Percentiles rank a stretch among this genome's conserved stretches.
phyloP scores from a whole-genome alignment of 2,888 invertebrate genomes.

The Amphipyra tragopoginis region DNA sequence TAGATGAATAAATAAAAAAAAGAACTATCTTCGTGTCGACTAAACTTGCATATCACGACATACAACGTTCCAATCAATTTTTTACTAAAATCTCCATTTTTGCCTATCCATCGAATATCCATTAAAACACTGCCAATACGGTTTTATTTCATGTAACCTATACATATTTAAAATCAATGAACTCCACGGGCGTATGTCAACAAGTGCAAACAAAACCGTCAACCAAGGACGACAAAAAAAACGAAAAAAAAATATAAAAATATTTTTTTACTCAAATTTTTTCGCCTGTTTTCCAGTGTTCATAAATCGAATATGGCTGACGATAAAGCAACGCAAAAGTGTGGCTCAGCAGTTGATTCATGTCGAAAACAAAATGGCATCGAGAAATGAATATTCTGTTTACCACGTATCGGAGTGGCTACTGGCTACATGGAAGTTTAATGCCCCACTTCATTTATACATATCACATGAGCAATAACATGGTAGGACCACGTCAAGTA shows the following conservation, averaged over 20 bases:
- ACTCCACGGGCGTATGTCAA: conserved; percentile 35
- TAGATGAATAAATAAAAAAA: too few relatives aligned
- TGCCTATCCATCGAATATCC: conserved; percentile 3
- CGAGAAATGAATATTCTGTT: too few relatives aligned
- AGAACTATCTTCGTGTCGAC: too few relatives aligned
- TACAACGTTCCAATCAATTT: too few relatives aligned
- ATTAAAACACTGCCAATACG: conserved; percentile 19
- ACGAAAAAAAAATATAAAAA: background rate
- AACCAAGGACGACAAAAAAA: background rate
- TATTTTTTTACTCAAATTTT: background rate
- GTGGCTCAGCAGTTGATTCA: conserved; percentile 7
- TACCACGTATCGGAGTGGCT: too few relatives aligned
- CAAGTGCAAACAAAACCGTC: conserved; percentile 23
- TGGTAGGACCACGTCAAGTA: too few relatives aligned
- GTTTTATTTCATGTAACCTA: conserved; percentile 36
- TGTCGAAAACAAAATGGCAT: too few relatives aligned
- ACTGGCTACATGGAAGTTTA: too few relatives aligned
- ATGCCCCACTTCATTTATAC: too few relatives aligned
- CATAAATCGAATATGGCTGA: conserved; percentile 46
- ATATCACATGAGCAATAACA: too few relatives aligned
- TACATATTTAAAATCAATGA: conserved; percentile 58
- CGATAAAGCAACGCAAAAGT: conserved; percentile 38
- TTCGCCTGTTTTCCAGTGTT: conserved; percentile 14
- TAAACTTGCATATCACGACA: too few relatives aligned
- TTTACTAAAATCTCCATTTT: conserved; percentile 6